A percentile compares a stretch with the other conserved stretches of the same genome.
These are phyloP conservation scores for Pseudachorutes palmiensis DNA, from an alignment of 1,140 invertebrate genomes.

Conservation along the genomic window DNA sequence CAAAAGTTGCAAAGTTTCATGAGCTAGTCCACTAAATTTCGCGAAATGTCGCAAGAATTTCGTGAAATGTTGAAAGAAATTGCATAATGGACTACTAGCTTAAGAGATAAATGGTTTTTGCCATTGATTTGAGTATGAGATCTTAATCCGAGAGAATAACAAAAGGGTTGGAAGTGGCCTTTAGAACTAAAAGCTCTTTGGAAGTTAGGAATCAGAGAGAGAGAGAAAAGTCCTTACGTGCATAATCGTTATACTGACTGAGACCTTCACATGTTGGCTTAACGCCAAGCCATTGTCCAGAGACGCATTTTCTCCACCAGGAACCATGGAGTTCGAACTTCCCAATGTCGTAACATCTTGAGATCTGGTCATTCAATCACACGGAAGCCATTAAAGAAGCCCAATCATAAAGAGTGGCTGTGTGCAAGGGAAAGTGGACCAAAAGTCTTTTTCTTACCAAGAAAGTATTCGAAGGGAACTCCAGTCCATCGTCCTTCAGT, in stretches of 20 bases:
- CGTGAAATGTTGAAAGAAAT: too few species aligned
- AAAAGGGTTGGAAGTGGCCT: not conserved
- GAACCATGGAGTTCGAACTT: conserved; percentile 55
- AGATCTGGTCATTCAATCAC: conserved; percentile 39
- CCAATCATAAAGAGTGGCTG: conserved; percentile 20
- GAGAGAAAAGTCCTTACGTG: conserved; percentile 50
- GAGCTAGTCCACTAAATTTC: too few species aligned
- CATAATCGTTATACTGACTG: conserved; percentile 76
- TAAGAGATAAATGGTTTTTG: conserved; percentile 5
- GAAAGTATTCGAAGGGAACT: conserved; percentile 63
- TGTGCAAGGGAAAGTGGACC: not conserved
- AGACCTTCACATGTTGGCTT: conserved; percentile 69
- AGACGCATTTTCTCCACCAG: conserved; percentile 56
- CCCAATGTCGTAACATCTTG: conserved; percentile 70
- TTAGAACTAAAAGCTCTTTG: not conserved
- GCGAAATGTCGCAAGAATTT: too few species aligned
- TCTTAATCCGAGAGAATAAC: not conserved
- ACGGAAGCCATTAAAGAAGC: too few species aligned
- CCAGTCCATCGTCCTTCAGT: conserved; percentile 60
- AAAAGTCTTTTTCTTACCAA: conserved; percentile 48
- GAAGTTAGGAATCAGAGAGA: not conserved
- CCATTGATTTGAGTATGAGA: conserved; percentile 8
- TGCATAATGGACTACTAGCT: too few species aligned
- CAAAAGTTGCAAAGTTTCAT: too few species aligned
- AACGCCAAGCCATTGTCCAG: conserved; percentile 67